Evolutionary conservation across 1,140 invertebrate genomes (phyloP).

Genomic region (Papilio polyxenes): DNA sequence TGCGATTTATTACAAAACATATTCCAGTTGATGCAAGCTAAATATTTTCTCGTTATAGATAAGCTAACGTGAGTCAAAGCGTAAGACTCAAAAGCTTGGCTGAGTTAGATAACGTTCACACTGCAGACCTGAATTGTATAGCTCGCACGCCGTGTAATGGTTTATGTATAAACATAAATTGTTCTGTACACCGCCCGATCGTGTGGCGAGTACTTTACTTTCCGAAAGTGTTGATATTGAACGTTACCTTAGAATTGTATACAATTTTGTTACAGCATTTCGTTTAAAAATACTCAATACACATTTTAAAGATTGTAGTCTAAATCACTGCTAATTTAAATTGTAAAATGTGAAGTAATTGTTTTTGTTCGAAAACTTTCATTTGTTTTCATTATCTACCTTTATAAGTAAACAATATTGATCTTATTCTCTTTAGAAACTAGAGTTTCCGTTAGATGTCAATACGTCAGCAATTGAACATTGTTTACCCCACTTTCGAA

Average conservation of each 20-base stretch:
- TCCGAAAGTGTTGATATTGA: constrained; percentile 1
- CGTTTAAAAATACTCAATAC: not conserved
- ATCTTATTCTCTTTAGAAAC: not conserved
- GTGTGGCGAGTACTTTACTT: constrained; percentile 15
- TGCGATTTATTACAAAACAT: not conserved
- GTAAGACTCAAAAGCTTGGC: constrained; percentile 24
- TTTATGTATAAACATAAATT: constrained; percentile 27
- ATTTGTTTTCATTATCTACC: not conserved
- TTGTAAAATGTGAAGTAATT: not conserved
- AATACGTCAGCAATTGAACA: constrained; percentile 13
- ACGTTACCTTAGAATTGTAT: not conserved
- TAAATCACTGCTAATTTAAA: no score
- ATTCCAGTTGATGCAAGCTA: not conserved
- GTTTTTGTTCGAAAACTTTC: not conserved
- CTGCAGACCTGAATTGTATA: constrained; percentile 15
- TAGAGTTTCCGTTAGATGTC: not conserved
- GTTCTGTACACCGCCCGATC: not conserved
- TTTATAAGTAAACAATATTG: not conserved
- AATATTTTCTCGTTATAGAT: not conserved
- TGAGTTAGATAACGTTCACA: constrained; percentile 25
- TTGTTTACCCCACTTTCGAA: constrained; percentile 30
- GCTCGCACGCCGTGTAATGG: constrained; percentile 13
- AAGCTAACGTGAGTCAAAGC: constrained; percentile 17
- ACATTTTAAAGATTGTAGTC: no score
- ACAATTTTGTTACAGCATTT: not conserved